phyloP scores from a whole-genome alignment of 2,888 invertebrate species.

The Acholoe squamosa region DNA sequence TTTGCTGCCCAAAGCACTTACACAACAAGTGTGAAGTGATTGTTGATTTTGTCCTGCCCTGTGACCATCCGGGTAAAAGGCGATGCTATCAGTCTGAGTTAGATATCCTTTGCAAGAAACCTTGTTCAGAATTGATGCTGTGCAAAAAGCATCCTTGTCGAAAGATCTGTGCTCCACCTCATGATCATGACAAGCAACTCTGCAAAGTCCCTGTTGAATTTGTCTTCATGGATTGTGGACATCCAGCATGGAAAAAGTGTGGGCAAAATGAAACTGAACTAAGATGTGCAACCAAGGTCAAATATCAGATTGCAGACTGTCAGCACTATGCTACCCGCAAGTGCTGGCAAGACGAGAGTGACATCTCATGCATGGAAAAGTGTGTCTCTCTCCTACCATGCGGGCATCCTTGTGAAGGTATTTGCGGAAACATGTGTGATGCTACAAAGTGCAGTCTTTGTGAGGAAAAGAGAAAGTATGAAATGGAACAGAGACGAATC shows the following conservation, averaged over 20 bases:
- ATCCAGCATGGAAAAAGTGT: slow-evolving; percentile 64
- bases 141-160: slow-evolving; percentile 64
- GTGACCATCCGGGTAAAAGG: slow-evolving; percentile 61
- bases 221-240: slow-evolving; percentile 63
- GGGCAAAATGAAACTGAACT: not conserved
- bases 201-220: slow-evolving; percentile 62
- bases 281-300: not conserved
- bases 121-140: slow-evolving; percentile 55
- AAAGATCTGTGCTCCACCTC: slow-evolving; percentile 62
- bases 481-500: not conserved
- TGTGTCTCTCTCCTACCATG: slow-evolving; percentile 61
- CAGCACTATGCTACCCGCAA: not conserved
- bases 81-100: slow-evolving; percentile 33
- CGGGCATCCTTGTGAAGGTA: slow-evolving; percentile 65
- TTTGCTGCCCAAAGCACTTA: slow-evolving; percentile 61
- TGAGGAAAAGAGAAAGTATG: slow-evolving; percentile 42
- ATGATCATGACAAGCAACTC: not conserved
- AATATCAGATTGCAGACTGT: not conserved
- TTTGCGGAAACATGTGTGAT: slow-evolving; percentile 63
- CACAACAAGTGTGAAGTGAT: slow-evolving; percentile 48
- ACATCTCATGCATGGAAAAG: slow-evolving; percentile 39
- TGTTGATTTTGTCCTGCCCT: slow-evolving; percentile 62
- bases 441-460: not conserved
- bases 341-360: slow-evolving; percentile 1
- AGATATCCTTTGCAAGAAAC: slow-evolving; percentile 43